Base-by-base conservation (phyloP, 2,113 vertebrate species). In the Prietella phreatophila region DNA sequence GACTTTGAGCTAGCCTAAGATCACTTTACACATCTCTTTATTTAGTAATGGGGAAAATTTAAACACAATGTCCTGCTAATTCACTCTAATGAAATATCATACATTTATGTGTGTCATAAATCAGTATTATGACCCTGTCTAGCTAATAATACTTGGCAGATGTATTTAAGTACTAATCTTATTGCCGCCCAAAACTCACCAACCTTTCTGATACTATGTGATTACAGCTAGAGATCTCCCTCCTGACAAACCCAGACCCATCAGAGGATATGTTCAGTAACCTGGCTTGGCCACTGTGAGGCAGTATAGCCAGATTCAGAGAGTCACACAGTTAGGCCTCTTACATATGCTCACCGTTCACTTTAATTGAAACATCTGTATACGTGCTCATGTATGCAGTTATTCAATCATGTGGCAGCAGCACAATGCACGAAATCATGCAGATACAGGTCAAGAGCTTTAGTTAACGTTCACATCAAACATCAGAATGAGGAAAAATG, bases 231-330 rank as follows among this genome's bases (percentile, higher is more conserved):
- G 81, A 88, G 67, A 76, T 47, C 36, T 83, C 69, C 86, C 30
- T 55, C 19, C 69, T 58, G 39, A 58, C 33, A 85, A 83, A 78
- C 36, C 81, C 58, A 50, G 75, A 65, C 85, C 60, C 82, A 65
- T 65, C 20, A 67, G 22, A 69, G 15, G 27, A 55, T 53, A 87
- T 60, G 22, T 86, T 82, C 71, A 84, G 53, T 85, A 69, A 14
- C 63, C 86, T 58, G 8, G 25, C 25, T 82, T 30, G 83, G n/a
- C 88, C 90, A 90, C 69, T 84, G 73, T 90, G 91, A 86, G 89
- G 86, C 83, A 87, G 86, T 88, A 30, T 7, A 71, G 30, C 42
- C 27, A 88, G 83, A 88, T 89, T 55, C 53, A 80, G 4, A 36
- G 7, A 53, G 9, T 53, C 75, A 27, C 2, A 4, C n/a, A 33